Evolutionary conservation across 2,113 vertebrate species (phyloP).

Genomic region (Hippocampus mohnikei): DNA sequence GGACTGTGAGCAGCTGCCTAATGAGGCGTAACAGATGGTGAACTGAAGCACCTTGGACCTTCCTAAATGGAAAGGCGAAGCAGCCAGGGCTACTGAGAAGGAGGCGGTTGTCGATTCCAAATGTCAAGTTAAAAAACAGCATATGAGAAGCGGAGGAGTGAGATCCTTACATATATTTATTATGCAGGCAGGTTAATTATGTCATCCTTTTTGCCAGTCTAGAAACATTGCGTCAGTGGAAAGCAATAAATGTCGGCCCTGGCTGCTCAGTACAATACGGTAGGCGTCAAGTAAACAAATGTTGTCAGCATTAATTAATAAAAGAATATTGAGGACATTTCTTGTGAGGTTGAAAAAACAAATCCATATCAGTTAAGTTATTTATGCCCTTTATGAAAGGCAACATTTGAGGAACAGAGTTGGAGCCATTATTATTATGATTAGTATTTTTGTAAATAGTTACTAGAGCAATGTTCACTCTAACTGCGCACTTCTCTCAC

Average conservation of each 20-base stretch:
- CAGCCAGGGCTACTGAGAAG: not conserved
- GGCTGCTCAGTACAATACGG: not conserved
- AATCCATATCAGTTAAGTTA: no score
- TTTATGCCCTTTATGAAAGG: no score
- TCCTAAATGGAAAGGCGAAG: not conserved
- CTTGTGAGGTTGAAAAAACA: no score
- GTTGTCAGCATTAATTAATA: no score
- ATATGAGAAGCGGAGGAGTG: not conserved
- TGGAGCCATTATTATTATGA: no score
- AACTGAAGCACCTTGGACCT: slow-evolving; percentile 33
- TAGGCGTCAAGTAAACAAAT: no score
- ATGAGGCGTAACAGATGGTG: slow-evolving; percentile 34
- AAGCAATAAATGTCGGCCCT: not conserved
- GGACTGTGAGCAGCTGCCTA: slow-evolving; percentile 34
- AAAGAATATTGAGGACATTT: no score
- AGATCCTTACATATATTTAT: not conserved
- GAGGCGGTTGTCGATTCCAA: slow-evolving; percentile 6
- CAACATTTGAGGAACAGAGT: no score
- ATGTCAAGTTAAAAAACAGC: slow-evolving; percentile 6
- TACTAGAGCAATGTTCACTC: no score
- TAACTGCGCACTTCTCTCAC: no score
- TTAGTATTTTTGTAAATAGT: no score
- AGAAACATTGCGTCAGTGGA: not conserved
- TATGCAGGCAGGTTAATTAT: not conserved
- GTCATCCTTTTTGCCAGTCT: not conserved